Base-by-base conservation (phyloP, 1,140 invertebrate genomes). In the Diuraphis noxia region DNA sequence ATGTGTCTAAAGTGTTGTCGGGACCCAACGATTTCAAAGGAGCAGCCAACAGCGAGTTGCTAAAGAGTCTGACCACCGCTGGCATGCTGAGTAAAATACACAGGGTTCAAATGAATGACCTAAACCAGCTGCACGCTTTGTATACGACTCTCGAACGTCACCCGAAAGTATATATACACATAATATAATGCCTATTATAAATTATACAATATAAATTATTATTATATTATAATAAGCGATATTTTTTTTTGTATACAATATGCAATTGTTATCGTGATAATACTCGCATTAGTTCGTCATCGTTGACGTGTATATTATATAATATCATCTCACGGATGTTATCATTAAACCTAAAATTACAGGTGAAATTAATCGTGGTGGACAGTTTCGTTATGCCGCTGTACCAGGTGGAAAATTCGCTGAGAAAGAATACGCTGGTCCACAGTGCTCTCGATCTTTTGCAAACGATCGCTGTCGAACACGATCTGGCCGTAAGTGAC, bases 311-410 rank as follows among this genome's bases (percentile, higher is more conserved):
- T n/a, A n/a, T n/a, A n/a, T n/a, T n/a, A n/a, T n/a, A n/a, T 49
- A 36, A 25, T 52, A 30, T 49, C 9, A 17, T 30, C 5, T 91
- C 38, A 72, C 91, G 87, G 9, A 21, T 0, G 43, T 49, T 23
- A 40, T 49, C 10, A 40, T 86, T n/a, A n/a, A n/a, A n/a, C n/a
- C n/a, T n/a, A n/a, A n/a, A n/a, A n/a, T n/a, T 56, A 30, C 88
- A 93, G 93, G 91, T 93, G 19, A 93, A 93, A 92, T 88, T 93
- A 25, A 89, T 93, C 21, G 91, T 92, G 21, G 92, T 93, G 34
- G 93, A 93, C 88, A 93, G 92, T 91, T 88, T 93, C 34, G 92
- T 89, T 38, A 93, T 93, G 91, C 92, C 93, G 30, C 92, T 93
- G 85, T 88, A 93, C 9, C 81, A 46, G 21, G 82, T 93, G 30